Conservation (phyloP, 53 echinoderm and acorn worm species). For the Glandiceps talaboti region DNA sequence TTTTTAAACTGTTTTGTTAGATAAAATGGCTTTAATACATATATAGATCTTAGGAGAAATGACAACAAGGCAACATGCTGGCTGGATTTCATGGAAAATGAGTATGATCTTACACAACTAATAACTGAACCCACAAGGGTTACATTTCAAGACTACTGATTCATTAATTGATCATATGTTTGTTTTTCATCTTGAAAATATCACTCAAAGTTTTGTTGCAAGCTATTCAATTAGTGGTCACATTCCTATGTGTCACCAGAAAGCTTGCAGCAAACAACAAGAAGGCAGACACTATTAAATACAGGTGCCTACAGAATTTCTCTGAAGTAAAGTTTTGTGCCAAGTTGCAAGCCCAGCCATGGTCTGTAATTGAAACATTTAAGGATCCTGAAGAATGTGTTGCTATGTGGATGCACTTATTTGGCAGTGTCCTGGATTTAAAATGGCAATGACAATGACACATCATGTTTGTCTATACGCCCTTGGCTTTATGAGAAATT, state of each 20-base stretch:
- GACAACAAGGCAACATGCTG: neutral
- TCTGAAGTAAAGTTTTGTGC: neutral
- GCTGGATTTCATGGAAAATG: neutral
- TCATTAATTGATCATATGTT: neutral
- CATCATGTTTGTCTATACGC: too few relatives aligned
- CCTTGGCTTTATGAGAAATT: too few relatives aligned
- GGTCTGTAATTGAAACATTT: neutral
- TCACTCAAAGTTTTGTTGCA: neutral
- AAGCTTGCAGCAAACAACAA: neutral
- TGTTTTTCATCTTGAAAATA: neutral
- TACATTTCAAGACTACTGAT: neutral
- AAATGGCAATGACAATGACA: too few relatives aligned
- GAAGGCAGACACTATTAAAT: neutral
- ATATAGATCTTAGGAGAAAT: neutral
- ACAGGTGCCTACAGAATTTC: neutral
- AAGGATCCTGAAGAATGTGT: neutral
- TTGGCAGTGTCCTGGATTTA: neutral
- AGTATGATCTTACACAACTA: neutral
- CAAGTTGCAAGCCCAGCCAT: neutral
- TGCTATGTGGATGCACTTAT: neutral
- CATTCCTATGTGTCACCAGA: neutral
- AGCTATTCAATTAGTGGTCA: neutral
- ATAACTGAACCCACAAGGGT: neutral
- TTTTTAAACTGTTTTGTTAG: too few relatives aligned
- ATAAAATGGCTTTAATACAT: too few relatives aligned